These are phyloP conservation scores for Monochamus saltuarius DNA, from an alignment of 1,140 invertebrate species.

Conservation along the genomic window DNA sequence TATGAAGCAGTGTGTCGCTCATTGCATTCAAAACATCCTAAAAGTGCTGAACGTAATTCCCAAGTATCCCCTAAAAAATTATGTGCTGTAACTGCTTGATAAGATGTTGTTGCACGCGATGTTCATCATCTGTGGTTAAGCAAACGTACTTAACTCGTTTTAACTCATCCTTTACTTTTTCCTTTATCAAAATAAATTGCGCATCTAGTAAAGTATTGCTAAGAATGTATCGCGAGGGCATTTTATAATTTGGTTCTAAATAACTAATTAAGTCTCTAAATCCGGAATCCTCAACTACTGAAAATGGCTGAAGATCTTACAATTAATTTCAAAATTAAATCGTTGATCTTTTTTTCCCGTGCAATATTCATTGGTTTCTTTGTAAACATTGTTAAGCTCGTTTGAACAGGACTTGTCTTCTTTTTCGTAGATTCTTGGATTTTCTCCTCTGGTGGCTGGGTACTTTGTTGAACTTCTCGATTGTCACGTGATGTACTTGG, in stretches of 20 bases:
- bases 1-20: conserved; percentile 19
- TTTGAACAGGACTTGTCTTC: conserved; percentile 3
- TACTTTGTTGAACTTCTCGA: too few species aligned
- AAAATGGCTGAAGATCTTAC: conserved; percentile 41
- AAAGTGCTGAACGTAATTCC: conserved; percentile 10
- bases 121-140: conserved; percentile 22
- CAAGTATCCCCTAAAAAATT: conserved; percentile 20
- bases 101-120: conserved; percentile 18
- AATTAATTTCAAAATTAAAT: conserved; percentile 40
- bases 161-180: conserved; percentile 8
- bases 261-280: conserved; percentile 37
- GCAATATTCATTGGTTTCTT: conserved; percentile 11
- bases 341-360: conserved; percentile 22
- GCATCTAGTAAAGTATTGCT: conserved; percentile 37
- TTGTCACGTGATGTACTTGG: conserved; percentile 5
- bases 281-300: too few species aligned
- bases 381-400: conserved; percentile 4
- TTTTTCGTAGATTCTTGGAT: background rate
- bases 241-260: conserved; percentile 37
- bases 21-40: conserved; percentile 14
- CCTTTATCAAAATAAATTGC: conserved; percentile 4
- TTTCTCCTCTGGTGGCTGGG: background rate
- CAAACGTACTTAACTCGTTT: background rate
- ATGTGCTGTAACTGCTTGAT: conserved; percentile 20
- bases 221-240: too few species aligned